Evolutionary conservation across 2,888 invertebrate genomes (phyloP).

Genomic region (Parelbella ahira): DNA sequence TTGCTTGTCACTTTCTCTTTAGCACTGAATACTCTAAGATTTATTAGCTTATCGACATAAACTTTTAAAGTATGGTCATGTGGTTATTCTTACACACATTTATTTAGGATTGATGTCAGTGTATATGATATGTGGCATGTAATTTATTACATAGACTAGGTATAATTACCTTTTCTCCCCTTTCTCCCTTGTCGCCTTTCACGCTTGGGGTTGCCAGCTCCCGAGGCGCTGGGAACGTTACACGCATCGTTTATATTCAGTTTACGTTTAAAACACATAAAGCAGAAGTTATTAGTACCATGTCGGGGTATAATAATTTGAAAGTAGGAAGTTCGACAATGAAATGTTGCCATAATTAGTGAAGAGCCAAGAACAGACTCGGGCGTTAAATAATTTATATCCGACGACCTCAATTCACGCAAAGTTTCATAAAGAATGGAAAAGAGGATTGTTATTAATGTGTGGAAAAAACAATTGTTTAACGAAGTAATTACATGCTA

Average conservation of each 20-base stretch:
- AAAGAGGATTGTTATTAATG: slow-evolving; percentile 17
- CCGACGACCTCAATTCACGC: slow-evolving; percentile 27
- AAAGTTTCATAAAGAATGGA: slow-evolving; percentile 28
- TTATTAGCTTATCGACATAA: too few relatives aligned
- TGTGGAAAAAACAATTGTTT: slow-evolving; percentile 9
- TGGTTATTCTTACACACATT: too few relatives aligned
- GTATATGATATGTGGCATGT: too few relatives aligned
- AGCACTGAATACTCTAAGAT: too few relatives aligned
- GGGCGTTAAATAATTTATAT: slow-evolving; percentile 32
- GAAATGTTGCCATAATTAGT: slow-evolving; percentile 30
- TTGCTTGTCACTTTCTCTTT: too few relatives aligned
- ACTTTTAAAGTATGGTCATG: too few relatives aligned
- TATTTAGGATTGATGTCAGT: too few relatives aligned
- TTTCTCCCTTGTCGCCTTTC: slow-evolving; percentile 38
- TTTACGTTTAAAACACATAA: slow-evolving; percentile 43
- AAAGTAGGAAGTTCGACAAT: slow-evolving; percentile 24
- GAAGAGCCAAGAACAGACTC: slow-evolving; percentile 25
- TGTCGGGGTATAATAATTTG: slow-evolving; percentile 21
- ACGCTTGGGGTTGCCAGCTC: slow-evolving; percentile 31
- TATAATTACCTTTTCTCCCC: slow-evolving; percentile 70
- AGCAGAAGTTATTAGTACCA: slow-evolving; percentile 39
- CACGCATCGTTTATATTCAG: slow-evolving; percentile 41
- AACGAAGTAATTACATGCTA: neutral
- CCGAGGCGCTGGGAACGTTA: slow-evolving; percentile 53
- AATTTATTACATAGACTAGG: slow-evolving; percentile 3